phyloP scores from a whole-genome alignment of 2,797 vertebrate species.

The Syngnathus acus region DNA sequence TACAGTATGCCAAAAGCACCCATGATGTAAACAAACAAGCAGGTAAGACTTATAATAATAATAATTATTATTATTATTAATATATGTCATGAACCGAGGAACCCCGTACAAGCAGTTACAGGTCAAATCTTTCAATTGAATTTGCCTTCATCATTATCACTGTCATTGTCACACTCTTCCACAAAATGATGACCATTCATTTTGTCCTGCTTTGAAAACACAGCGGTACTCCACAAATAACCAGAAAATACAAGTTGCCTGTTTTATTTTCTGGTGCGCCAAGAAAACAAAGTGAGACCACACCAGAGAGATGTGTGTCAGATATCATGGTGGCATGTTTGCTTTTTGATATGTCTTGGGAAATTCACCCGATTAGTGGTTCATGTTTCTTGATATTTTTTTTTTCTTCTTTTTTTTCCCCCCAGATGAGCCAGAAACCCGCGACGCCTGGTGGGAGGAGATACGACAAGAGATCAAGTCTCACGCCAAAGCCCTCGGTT shows the following conservation, averaged over 20 bases:
- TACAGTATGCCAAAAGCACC: neutral
- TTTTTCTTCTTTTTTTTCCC: constrained; percentile 58
- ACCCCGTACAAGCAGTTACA: neutral
- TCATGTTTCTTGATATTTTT: constrained; percentile 24
- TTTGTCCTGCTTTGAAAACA: constrained; percentile 53
- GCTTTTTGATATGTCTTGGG: neutral
- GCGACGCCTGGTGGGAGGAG: constrained; percentile 99
- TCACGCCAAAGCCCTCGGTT: constrained; percentile 95
- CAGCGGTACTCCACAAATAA: constrained; percentile 32
- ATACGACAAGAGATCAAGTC: constrained; percentile 99
- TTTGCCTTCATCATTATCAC: constrained; percentile 45
- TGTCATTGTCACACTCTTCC: constrained; percentile 33
- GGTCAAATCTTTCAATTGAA: constrained; percentile 18
- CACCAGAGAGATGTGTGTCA: constrained; percentile 7
- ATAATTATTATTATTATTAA: too few relatives aligned
- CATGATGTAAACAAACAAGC: neutral
- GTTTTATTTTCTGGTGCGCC: constrained; percentile 24
- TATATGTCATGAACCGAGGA: neutral
- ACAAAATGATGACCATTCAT: constrained; percentile 35
- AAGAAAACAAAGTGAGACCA: constrained; percentile 27
- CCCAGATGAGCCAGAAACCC: constrained; percentile 97
- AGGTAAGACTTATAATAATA: too few relatives aligned
- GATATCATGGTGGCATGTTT: constrained; percentile 11
- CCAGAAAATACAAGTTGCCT: constrained; percentile 33
- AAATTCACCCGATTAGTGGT: neutral